Evolutionary conservation across 2,113 vertebrate species (phyloP).

Genomic region (Bagarius yarrelli): DNA sequence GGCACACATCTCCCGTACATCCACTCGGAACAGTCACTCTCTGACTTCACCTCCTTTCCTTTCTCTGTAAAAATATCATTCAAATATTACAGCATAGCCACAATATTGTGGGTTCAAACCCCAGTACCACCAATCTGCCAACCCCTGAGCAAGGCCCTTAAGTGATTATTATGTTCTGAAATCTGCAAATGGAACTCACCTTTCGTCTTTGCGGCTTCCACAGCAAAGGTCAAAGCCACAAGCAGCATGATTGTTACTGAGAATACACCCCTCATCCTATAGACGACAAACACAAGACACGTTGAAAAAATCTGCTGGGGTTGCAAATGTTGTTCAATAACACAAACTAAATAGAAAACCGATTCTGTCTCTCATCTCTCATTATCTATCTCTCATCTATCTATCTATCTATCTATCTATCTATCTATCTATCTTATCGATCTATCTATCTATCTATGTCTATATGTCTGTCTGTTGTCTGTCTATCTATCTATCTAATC

Average conservation of each 20-base stretch:
- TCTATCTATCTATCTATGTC: not conserved
- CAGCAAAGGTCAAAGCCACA: conserved; percentile 71
- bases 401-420: too few relatives aligned
- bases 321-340: not conserved
- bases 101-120: too few relatives aligned
- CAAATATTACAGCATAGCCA: not conserved
- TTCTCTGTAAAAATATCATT: conserved; percentile 64
- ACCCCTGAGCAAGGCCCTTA: too few relatives aligned
- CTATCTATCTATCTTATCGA: too few relatives aligned
- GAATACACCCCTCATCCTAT: conserved; percentile 80
- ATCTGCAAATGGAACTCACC: conserved; percentile 43
- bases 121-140: too few relatives aligned
- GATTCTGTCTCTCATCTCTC: not conserved
- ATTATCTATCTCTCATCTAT: too few relatives aligned
- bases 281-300: not conserved
- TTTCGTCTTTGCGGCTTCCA: conserved; percentile 80
- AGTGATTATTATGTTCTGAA: too few relatives aligned
- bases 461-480: too few relatives aligned
- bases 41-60: conserved; percentile 66
- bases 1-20: conserved; percentile 83
- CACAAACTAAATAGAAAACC: not conserved
- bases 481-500: too few relatives aligned
- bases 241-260: conserved; percentile 70
- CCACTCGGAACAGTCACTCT: conserved; percentile 79
- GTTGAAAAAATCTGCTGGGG: not conserved